A percentile compares a stretch with the other conserved stretches of the same genome.
These are phyloP conservation scores for Clostera curtula DNA, from an alignment of 2,888 invertebrate species.

Conservation along the genomic window DNA sequence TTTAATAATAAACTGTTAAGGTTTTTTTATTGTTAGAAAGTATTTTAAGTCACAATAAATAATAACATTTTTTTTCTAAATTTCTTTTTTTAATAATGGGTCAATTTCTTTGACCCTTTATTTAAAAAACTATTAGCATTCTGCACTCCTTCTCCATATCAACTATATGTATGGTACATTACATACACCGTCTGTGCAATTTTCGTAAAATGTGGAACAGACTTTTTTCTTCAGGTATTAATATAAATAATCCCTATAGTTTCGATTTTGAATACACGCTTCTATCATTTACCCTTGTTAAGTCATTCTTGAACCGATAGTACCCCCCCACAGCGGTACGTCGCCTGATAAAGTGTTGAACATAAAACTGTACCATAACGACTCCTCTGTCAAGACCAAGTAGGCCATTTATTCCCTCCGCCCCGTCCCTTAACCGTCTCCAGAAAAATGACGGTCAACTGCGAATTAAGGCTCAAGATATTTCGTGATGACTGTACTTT, in stretches of 20 bases:
- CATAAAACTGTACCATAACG: conserved; percentile 58
- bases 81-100: too few species aligned
- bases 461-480: conserved; percentile 38
- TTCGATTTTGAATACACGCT: not conserved
- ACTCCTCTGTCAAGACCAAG: conserved; percentile 57
- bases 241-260: not conserved
- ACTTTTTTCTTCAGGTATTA: not conserved
- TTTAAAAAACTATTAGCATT: too few species aligned
- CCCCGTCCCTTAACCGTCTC: conserved; percentile 20
- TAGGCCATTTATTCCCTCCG: conserved; percentile 47
- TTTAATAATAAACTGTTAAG: too few species aligned
- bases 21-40: too few species aligned
- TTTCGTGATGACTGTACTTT: too few species aligned
- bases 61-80: too few species aligned
- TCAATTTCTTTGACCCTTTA: too few species aligned
- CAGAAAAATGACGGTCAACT: conserved; percentile 31
- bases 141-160: too few species aligned
- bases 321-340: conserved; percentile 28
- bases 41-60: too few species aligned
- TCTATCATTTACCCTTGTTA: not conserved
- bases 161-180: too few species aligned
- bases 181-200: too few species aligned
- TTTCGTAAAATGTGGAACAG: too few species aligned
- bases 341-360: conserved; percentile 49
- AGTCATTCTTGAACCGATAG: conserved; percentile 14